Conservation (phyloP, 2,888 invertebrate species). For the Drosophila eohydei region DNA sequence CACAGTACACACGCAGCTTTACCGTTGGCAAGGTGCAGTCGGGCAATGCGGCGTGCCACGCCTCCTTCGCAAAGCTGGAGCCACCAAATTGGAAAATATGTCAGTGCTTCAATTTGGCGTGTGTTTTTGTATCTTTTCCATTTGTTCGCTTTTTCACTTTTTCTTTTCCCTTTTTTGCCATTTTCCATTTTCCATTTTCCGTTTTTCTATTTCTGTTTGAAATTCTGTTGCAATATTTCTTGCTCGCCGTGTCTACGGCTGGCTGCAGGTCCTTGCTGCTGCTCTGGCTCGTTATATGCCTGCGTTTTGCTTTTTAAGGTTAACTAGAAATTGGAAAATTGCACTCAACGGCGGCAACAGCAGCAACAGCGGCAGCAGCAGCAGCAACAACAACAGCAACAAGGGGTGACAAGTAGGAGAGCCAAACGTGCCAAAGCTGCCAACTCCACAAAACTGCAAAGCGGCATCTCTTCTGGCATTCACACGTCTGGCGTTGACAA, state of each 20-base stretch:
- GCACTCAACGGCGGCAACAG: slow-evolving; percentile 48
- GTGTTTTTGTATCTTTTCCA: slow-evolving; percentile 47
- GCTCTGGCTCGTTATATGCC: slow-evolving; percentile 52
- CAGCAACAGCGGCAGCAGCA: slow-evolving; percentile 12
- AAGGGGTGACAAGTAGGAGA: slow-evolving; percentile 30
- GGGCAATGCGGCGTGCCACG: neutral
- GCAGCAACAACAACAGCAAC: slow-evolving; percentile 7
- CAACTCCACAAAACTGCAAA: slow-evolving; percentile 33
- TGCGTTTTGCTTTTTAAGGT: slow-evolving; percentile 58
- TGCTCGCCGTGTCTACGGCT: slow-evolving; percentile 22
- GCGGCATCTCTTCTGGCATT: slow-evolving; percentile 48
- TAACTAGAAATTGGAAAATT: slow-evolving; percentile 77
- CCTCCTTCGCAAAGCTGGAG: slow-evolving; percentile 3
- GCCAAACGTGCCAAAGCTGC: slow-evolving; percentile 66
- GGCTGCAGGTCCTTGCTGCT: slow-evolving; percentile 15
- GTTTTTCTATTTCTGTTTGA: slow-evolving; percentile 22
- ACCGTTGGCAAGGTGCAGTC: slow-evolving; percentile 19
- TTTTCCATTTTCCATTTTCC: slow-evolving; percentile 28
- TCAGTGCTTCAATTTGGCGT: slow-evolving; percentile 67
- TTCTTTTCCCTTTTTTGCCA: slow-evolving; percentile 4
- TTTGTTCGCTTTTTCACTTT: slow-evolving; percentile 30
- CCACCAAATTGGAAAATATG: slow-evolving; percentile 77
- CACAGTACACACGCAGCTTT: slow-evolving; percentile 11
- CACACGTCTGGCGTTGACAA: slow-evolving; percentile 50
- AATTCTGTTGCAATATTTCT: slow-evolving; percentile 70